Evolutionary conservation across 1,140 invertebrate species (phyloP).

Genomic region (Lamellibrachia luymesi): DNA sequence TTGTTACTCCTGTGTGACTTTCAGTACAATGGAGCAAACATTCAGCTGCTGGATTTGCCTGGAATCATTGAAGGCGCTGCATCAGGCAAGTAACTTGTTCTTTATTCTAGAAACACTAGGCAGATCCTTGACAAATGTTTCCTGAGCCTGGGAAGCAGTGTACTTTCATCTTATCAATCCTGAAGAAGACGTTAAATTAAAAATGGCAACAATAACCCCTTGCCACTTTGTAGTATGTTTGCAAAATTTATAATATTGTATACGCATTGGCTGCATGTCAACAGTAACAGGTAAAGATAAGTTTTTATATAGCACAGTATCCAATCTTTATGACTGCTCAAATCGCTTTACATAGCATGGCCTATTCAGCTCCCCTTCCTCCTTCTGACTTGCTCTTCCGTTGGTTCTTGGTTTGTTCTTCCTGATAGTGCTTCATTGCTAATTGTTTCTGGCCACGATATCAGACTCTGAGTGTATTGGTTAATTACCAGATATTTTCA

Average conservation of each 20-base stretch:
- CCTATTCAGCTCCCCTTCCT: no score
- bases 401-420: no score
- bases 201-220: neutral
- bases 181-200: neutral
- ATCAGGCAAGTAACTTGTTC: conserved; percentile 63
- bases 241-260: neutral
- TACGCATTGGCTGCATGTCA: no score
- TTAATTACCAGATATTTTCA: no score
- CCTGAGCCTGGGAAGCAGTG: neutral
- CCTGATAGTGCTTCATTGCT: no score
- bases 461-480: no score
- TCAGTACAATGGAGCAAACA: conserved; percentile 21
- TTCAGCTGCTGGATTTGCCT: conserved; percentile 78
- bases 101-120: neutral
- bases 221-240: neutral
- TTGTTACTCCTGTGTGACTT: conserved; percentile 26
- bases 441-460: no score
- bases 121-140: neutral
- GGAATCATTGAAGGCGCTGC: conserved; percentile 95
- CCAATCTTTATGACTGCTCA: no score
- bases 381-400: no score
- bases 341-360: no score
- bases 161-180: neutral
- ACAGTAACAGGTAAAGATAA: no score
- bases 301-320: no score